Evolutionary conservation across 2,888 invertebrate genomes (phyloP).

Genomic region (Cantharis rustica): DNA sequence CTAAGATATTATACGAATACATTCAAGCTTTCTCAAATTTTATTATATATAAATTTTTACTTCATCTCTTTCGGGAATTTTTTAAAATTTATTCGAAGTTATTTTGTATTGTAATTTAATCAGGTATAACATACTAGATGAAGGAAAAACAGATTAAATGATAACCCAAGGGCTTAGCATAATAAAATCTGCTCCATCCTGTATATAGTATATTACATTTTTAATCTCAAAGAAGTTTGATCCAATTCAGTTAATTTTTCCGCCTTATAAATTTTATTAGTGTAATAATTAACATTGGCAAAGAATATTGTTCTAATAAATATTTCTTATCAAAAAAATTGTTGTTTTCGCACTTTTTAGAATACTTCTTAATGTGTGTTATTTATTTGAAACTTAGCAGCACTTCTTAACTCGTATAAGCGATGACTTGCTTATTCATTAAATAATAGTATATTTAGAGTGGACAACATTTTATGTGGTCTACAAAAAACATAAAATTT

Average conservation of each 20-base stretch:
- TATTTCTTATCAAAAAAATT: not conserved
- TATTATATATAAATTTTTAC: not conserved
- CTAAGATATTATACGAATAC: not conserved
- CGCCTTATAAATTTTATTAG: not conserved
- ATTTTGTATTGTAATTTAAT: too few relatives aligned
- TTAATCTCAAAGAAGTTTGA: too few relatives aligned
- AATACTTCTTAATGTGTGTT: not conserved
- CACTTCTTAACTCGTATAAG: not conserved
- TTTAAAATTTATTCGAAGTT: not conserved
- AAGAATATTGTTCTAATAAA: not conserved
- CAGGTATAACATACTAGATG: too few relatives aligned
- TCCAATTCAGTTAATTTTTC: too few relatives aligned
- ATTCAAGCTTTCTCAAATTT: not conserved
- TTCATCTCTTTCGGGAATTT: not conserved
- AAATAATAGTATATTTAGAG: not conserved
- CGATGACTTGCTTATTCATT: not conserved
- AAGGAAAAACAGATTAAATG: too few relatives aligned
- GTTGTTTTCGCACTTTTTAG: not conserved
- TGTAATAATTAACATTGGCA: not conserved
- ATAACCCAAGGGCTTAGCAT: too few relatives aligned
- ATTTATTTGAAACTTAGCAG: not conserved
- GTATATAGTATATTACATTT: too few relatives aligned
- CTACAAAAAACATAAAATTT: not conserved
- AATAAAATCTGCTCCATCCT: too few relatives aligned
- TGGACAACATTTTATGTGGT: not conserved